These are phyloP conservation scores for Pyrrhosoma nymphula DNA, from an alignment of 2,888 invertebrate genomes.

Conservation along the genomic window DNA sequence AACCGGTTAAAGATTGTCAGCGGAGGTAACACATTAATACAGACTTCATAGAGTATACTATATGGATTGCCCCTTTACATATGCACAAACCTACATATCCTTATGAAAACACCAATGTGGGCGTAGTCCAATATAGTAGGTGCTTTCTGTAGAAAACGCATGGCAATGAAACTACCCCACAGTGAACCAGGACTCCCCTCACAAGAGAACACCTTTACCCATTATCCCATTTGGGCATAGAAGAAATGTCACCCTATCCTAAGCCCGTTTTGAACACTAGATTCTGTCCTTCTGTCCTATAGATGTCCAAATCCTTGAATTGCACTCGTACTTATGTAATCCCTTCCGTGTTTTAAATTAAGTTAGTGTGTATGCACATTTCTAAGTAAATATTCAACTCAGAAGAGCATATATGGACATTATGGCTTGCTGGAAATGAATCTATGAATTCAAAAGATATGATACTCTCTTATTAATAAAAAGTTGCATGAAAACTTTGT, in stretches of 20 bases:
- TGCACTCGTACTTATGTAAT: not conserved
- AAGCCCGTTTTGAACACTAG: not conserved
- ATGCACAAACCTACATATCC: not conserved
- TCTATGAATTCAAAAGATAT: not conserved
- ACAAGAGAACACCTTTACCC: not conserved
- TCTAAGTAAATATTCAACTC: not conserved
- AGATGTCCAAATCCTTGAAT: not conserved
- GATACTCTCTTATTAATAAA: not conserved
- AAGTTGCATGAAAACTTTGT: not conserved
- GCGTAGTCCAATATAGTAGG: not conserved
- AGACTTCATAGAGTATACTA: not conserved
- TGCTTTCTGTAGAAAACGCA: not conserved
- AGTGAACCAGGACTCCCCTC: not conserved
- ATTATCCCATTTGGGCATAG: not conserved
- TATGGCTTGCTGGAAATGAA: not conserved
- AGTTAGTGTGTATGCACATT: not conserved
- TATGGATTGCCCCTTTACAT: not conserved
- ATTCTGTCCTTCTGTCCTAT: not conserved
- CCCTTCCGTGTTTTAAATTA: not conserved
- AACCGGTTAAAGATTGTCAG: conserved; percentile 75
- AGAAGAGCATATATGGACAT: not conserved
- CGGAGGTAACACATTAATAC: conserved; percentile 73
- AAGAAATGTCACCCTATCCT: not conserved
- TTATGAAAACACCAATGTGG: not conserved
- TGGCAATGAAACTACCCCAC: not conserved